Evolutionary conservation across 1,140 invertebrate genomes (phyloP).

Genomic region (Melitaea cinxia): DNA sequence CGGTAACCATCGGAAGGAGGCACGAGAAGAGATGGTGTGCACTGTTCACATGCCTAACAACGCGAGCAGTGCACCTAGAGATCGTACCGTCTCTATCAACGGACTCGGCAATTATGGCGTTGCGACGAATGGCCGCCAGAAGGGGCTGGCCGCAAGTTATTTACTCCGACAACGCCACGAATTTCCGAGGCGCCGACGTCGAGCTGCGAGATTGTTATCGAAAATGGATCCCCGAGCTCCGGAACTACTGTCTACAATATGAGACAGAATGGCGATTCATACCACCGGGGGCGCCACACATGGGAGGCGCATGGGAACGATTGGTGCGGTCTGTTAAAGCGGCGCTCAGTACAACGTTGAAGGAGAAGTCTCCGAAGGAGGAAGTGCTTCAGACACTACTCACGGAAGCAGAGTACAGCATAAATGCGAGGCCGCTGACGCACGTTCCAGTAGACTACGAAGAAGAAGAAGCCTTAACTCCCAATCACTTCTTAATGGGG

Average conservation of each 20-base stretch:
- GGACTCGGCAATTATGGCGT: too few species aligned
- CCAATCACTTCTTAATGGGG: not conserved
- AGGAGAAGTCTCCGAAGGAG: slow-evolving; percentile 11
- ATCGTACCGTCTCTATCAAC: too few species aligned
- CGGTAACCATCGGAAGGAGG: too few species aligned
- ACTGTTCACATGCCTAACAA: too few species aligned
- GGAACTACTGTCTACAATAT: too few species aligned
- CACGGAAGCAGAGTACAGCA: slow-evolving; percentile 15
- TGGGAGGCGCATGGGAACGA: slow-evolving; percentile 70
- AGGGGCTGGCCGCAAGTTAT: too few species aligned
- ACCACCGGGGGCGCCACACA: slow-evolving; percentile 59
- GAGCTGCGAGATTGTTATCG: slow-evolving; percentile 18
- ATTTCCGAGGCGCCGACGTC: not conserved
- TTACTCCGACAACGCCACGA: too few species aligned
- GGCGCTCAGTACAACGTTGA: slow-evolving; percentile 35
- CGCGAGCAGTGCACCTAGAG: too few species aligned
- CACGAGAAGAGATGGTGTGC: too few species aligned
- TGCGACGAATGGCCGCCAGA: too few species aligned
- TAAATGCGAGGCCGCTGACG: slow-evolving; percentile 20
- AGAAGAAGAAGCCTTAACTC: not conserved
- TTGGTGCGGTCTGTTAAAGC: slow-evolving; percentile 58
- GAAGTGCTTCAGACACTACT: slow-evolving; percentile 13
- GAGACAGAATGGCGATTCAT: slow-evolving; percentile 59
- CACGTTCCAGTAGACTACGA: slow-evolving; percentile 13
- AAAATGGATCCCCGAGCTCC: too few species aligned